Evolutionary conservation across 2,888 invertebrate genomes (phyloP).

Genomic region (Watsonalla binaria): DNA sequence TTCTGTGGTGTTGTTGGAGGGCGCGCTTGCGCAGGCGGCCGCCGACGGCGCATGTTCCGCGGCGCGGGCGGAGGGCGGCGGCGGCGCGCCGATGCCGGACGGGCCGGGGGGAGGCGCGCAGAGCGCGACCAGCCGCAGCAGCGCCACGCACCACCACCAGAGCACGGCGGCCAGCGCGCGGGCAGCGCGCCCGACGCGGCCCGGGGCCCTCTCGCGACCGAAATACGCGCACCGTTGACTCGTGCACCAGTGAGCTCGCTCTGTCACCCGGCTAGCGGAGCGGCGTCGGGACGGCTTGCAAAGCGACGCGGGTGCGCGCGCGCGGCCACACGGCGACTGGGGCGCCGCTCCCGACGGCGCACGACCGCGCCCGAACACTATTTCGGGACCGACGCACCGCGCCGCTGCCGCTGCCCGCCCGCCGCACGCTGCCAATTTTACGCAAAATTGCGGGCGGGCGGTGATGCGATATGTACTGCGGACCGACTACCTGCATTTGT

Average conservation of each 20-base stretch:
- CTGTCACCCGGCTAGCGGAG: constrained; percentile 54
- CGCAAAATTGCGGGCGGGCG: constrained; percentile 79
- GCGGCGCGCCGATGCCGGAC: constrained; percentile 54
- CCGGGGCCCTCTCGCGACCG: constrained; percentile 71
- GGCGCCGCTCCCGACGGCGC: constrained; percentile 66
- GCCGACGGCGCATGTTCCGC: constrained; percentile 67
- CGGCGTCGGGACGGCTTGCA: constrained; percentile 57
- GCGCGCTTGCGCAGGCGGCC: constrained; percentile 68
- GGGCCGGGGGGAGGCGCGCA: constrained; percentile 73
- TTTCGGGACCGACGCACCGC: constrained; percentile 76
- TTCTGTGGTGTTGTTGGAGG: constrained; percentile 62
- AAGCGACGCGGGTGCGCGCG: constrained; percentile 75
- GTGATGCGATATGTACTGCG: constrained; percentile 74
- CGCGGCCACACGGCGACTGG: constrained; percentile 77
- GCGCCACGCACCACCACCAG: constrained; percentile 78
- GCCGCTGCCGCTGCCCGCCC: constrained; percentile 71
- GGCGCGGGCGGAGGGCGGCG: constrained; percentile 66
- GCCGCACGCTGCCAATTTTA: constrained; percentile 76
- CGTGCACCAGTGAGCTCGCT: constrained; percentile 55
- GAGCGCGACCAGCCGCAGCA: constrained; percentile 75
- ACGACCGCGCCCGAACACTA: constrained; percentile 77
- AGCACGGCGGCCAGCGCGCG: constrained; percentile 77
- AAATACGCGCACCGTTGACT: constrained; percentile 71
- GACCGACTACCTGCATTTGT: constrained; percentile 55
- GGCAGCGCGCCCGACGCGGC: constrained; percentile 72